Evolutionary conservation across 2,888 invertebrate genomes (phyloP).

Genomic region (Tridacna gigas): DNA sequence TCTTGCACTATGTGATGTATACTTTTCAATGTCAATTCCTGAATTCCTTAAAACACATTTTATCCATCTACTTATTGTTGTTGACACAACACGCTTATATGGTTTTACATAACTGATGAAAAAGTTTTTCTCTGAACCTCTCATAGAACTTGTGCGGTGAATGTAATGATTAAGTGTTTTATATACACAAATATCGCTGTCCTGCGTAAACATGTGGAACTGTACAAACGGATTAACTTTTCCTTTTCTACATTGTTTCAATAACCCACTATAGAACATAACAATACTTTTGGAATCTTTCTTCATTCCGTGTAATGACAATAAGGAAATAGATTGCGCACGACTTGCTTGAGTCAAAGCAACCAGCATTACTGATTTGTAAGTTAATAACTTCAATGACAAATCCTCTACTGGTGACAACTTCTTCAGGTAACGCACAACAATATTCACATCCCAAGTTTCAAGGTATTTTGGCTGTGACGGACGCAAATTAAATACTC

Average conservation of each 20-base stretch:
- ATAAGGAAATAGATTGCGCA: constrained; percentile 17
- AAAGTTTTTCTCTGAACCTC: background rate
- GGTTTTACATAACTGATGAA: too few relatives aligned
- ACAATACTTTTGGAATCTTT: background rate
- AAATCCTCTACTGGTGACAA: constrained; percentile 15
- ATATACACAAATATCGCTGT: constrained; percentile 25
- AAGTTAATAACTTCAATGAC: constrained; percentile 22
- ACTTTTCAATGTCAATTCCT: too few relatives aligned
- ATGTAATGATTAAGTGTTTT: background rate
- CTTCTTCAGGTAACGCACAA: too few relatives aligned
- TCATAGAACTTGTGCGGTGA: background rate
- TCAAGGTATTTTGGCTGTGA: too few relatives aligned
- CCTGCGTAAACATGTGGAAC: constrained; percentile 2
- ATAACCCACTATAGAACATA: constrained; percentile 7
- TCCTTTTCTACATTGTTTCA: constrained; percentile 28
- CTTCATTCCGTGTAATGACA: constrained; percentile 7
- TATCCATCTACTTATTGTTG: too few relatives aligned
- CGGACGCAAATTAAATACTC: too few relatives aligned
- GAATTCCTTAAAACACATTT: too few relatives aligned
- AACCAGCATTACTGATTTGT: constrained; percentile 25
- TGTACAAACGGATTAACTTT: constrained; percentile 5
- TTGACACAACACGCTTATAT: too few relatives aligned
- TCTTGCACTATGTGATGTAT: too few relatives aligned
- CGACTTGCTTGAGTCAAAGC: constrained; percentile 31
- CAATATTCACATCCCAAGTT: constrained; percentile 1